Evolutionary conservation across 2,888 invertebrate genomes (phyloP).

Genomic region (Lypha dubia): DNA sequence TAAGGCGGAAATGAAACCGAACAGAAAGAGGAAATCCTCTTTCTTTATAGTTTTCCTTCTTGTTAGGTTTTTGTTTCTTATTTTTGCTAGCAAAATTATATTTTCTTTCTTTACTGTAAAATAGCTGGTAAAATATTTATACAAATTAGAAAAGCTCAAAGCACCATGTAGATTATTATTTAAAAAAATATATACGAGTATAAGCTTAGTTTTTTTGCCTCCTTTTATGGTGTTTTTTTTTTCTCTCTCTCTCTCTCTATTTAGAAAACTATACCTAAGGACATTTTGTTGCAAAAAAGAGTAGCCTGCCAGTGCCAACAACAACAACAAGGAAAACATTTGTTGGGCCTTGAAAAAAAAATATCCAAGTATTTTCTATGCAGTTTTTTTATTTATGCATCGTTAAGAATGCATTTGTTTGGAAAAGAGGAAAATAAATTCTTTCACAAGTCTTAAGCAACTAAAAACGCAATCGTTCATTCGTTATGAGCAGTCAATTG

Average conservation of each 20-base stretch:
- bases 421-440: slow-evolving; percentile 53
- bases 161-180: slow-evolving; percentile 51
- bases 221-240: no score
- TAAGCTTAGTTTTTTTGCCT: no score
- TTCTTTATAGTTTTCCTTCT: slow-evolving; percentile 15
- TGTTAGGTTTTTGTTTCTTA: background rate
- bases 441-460: slow-evolving; percentile 41
- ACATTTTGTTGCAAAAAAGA: slow-evolving; percentile 48
- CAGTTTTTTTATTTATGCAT: slow-evolving; percentile 54
- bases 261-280: slow-evolving; percentile 42
- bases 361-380: slow-evolving; percentile 1
- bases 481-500: slow-evolving; percentile 57
- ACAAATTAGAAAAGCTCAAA: slow-evolving; percentile 28
- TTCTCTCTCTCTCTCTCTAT: background rate
- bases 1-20: slow-evolving; percentile 61
- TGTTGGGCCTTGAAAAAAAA: slow-evolving; percentile 54
- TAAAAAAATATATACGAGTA: slow-evolving; percentile 26
- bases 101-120: background rate
- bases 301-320: background rate
- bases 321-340: slow-evolving; percentile 30
- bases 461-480: slow-evolving; percentile 35
- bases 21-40: slow-evolving; percentile 64
- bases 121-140: slow-evolving; percentile 30
- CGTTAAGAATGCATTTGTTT: slow-evolving; percentile 66
- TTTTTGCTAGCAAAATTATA: slow-evolving; percentile 3